A percentile compares a stretch with the other conserved stretches of the same genome.
These are phyloP conservation scores for Meliscaeva auricollis DNA, from an alignment of 2,888 invertebrate species.

Conservation along the genomic window DNA sequence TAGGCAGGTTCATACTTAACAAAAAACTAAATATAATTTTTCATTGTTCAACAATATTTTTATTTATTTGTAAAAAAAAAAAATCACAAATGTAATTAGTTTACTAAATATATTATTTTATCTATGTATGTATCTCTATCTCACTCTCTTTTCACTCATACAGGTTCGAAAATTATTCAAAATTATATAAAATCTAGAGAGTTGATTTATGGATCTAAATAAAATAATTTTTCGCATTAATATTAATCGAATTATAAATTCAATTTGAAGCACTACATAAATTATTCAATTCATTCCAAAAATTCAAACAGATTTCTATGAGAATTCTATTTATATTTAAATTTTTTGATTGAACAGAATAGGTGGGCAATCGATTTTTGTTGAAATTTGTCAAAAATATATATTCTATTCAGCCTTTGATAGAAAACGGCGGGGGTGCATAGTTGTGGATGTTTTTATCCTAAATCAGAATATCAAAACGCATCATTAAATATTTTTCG, in stretches of 20 bases:
- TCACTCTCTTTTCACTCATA: too few relatives aligned
- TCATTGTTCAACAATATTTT: too few relatives aligned
- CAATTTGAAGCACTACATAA: not conserved
- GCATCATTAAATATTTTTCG: constrained; percentile 38
- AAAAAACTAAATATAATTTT: too few relatives aligned
- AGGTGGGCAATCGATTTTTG: not conserved
- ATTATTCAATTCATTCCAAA: not conserved
- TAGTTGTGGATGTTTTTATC: not conserved
- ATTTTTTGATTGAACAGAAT: not conserved
- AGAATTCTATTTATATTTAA: constrained; percentile 3
- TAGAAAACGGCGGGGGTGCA: not conserved
- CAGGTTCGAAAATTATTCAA: too few relatives aligned
- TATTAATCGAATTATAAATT: not conserved
- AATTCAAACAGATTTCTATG: not conserved
- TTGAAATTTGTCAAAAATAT: not conserved
- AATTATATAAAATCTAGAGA: too few relatives aligned
- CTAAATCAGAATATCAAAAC: constrained; percentile 35
- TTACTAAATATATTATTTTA: too few relatives aligned
- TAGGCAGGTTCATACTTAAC: too few relatives aligned
- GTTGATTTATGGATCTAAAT: not conserved
- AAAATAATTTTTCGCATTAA: not conserved
- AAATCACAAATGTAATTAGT: too few relatives aligned
- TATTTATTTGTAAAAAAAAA: too few relatives aligned
- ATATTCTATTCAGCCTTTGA: not conserved
- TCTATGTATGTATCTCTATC: too few relatives aligned